phyloP scores from a whole-genome alignment of 2,888 invertebrate species.

The Rotaria socialis region DNA sequence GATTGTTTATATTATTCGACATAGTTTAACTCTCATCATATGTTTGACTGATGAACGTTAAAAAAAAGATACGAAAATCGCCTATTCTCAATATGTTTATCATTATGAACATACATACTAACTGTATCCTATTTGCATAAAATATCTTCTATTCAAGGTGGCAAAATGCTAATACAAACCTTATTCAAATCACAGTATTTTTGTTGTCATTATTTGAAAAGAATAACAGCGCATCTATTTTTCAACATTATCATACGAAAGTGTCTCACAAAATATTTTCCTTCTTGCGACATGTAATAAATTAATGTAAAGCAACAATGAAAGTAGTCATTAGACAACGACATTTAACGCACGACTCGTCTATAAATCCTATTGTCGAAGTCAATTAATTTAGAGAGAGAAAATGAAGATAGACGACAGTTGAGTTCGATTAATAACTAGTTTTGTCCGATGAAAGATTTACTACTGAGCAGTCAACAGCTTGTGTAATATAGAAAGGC shows the following conservation, averaged over 20 bases:
- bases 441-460: neutral
- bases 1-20: neutral
- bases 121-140: neutral
- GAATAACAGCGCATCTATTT: neutral
- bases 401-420: constrained; percentile 5
- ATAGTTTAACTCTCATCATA: neutral
- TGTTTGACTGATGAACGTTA: neutral
- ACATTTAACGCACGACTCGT: neutral
- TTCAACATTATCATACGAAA: neutral
- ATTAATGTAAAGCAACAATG: neutral
- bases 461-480: no score
- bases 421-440: neutral
- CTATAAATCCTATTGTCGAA: neutral
- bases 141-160: neutral
- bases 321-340: neutral
- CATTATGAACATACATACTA: no score
- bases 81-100: neutral
- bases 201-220: neutral
- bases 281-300: neutral
- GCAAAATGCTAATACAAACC: neutral
- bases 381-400: neutral
- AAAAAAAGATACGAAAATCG: no score
- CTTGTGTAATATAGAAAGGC: no score
- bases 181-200: neutral
- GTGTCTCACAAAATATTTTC: neutral